These are phyloP conservation scores for Macrostomum lignano DNA, from an alignment of 1,140 invertebrate genomes.

Conservation along the genomic window DNA sequence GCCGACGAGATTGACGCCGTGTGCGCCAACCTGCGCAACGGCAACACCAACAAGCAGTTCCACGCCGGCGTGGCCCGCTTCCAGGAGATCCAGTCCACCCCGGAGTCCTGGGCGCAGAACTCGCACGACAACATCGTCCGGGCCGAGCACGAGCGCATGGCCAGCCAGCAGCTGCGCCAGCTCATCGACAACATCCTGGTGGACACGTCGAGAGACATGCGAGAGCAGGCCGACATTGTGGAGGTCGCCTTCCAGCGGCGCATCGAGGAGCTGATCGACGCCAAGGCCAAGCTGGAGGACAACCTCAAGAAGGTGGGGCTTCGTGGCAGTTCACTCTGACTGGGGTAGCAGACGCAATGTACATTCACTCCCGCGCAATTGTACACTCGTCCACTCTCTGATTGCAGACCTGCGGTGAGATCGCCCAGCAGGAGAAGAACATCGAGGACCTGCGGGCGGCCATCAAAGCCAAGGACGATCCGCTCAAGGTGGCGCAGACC, in stretches of 20 bases:
- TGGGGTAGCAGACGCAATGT: slow-evolving; percentile 2
- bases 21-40: slow-evolving; percentile 18
- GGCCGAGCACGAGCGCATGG: slow-evolving; percentile 26
- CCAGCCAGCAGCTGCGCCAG: slow-evolving; percentile 23
- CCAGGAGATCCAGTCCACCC: slow-evolving; percentile 15
- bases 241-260: slow-evolving; percentile 21
- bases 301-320: slow-evolving; percentile 21
- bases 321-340: neutral
- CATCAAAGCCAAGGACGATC: slow-evolving; percentile 26
- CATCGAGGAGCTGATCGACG: slow-evolving; percentile 23
- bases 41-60: slow-evolving; percentile 26
- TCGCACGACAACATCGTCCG: slow-evolving; percentile 27
- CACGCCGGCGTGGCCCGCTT: slow-evolving; percentile 25
- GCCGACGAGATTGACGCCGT: slow-evolving; percentile 41
- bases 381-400: neutral
- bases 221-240: slow-evolving; percentile 26
- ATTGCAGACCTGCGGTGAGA: slow-evolving; percentile 18
- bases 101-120: slow-evolving; percentile 11
- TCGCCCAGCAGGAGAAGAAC: slow-evolving; percentile 21
- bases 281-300: slow-evolving; percentile 24
- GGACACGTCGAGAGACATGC: slow-evolving; percentile 26
- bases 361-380: neutral
- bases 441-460: slow-evolving; percentile 20
- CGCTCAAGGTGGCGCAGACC: slow-evolving; percentile 27
- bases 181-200: slow-evolving; percentile 25